Base-by-base conservation (phyloP, 2,888 invertebrate genomes). In the Agrochola circellaris region DNA sequence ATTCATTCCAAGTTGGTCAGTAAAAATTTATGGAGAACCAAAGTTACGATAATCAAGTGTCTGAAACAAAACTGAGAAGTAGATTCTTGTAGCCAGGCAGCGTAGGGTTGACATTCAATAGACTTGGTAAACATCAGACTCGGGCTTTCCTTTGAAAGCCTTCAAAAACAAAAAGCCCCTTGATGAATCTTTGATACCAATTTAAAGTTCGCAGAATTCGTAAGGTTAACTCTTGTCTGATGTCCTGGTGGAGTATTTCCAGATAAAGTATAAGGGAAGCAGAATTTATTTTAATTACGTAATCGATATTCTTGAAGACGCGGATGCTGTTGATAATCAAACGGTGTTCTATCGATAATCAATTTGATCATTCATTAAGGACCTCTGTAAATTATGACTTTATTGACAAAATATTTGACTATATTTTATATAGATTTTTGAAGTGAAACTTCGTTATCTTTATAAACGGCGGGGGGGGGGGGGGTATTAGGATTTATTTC, bases 101-200 rank as follows among this genome's bases (percentile, higher is more conserved):
- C 68, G 67, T 65, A 73, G 73, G 74, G 72, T 85, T 81, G 85
- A 84, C 84, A 87, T 84, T 86, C 84, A 83, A 86, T 89, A 73
- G 87, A 86, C 78, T 83, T 79, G 74, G 82, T 84, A 87, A 86
- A 87, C 83, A 87, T 77, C 81, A 77, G 66, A 82, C 58, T 75
- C 75, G 67, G 66, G 77, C 65, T 51, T 72, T 56, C 65, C 82
- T 83, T 84, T 77, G 73, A 84, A 84, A 38, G 77, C 79, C 75
- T 77, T 84, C 64, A 75, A 79, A 81, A 87, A 88, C 87, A 86
- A 88, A 89, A 87, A 84, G 75, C 85, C 76, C 77, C 73, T 79
- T 81, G 74, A 82, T 89, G 87, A 89, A 88, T 89, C 85, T 88
- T 89, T 89, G 79, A 88, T 85, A 82, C 68, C 83, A 88, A 88